A percentile compares a stretch with the other conserved stretches of the same genome.
These are phyloP conservation scores for Mus minutoides DNA, from an alignment of 2,797 vertebrate species.

Conservation along the genomic window DNA sequence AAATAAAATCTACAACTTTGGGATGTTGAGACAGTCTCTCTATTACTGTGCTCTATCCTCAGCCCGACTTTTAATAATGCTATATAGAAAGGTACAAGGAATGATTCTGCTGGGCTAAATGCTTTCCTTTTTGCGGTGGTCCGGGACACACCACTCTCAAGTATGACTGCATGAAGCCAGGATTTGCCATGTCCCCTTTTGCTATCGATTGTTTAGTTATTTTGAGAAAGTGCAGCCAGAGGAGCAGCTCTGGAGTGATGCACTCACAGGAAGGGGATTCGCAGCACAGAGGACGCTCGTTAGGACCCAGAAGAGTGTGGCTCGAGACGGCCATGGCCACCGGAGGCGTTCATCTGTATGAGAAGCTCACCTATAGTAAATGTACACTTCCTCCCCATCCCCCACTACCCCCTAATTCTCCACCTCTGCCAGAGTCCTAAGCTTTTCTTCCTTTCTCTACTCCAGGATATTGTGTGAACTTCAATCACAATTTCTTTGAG, in stretches of 20 bases:
- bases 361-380: neutral
- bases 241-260: neutral
- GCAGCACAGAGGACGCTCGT: neutral
- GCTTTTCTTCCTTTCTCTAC: neutral
- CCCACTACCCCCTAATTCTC: neutral
- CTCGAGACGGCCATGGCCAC: neutral
- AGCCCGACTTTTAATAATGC: constrained; percentile 28
- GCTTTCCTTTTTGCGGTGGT: neutral
- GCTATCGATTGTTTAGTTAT: constrained; percentile 7
- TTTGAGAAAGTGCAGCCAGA: constrained; percentile 28
- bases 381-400: neutral
- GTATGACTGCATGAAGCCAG: neutral
- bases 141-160: neutral
- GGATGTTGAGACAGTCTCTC: neutral
- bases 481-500: neutral
- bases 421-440: neutral
- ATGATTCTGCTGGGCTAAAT: neutral
- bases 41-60: neutral
- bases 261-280: neutral
- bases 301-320: neutral
- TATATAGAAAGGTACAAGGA: neutral
- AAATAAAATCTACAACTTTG: neutral
- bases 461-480: neutral
- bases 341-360: neutral
- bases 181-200: neutral